Conservation (phyloP, 2,113 vertebrate species). For the Cyphomyrus discorhynchus region DNA sequence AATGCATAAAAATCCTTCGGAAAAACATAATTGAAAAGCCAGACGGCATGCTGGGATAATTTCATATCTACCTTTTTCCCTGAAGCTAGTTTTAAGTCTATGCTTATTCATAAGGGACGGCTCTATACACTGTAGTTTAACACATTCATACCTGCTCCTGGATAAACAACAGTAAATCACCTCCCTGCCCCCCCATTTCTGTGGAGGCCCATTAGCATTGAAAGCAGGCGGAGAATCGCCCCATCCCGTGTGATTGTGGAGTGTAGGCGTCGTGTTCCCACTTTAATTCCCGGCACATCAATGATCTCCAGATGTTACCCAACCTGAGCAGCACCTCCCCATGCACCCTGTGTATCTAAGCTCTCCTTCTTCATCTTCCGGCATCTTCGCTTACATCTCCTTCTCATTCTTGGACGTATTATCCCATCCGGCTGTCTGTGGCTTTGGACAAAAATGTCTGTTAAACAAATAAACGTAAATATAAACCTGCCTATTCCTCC, state of each 20-base stretch:
- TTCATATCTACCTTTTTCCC: slow-evolving; percentile 10
- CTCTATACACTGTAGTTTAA: slow-evolving; percentile 6
- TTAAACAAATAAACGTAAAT: neutral
- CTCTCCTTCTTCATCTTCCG: neutral
- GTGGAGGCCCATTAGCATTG: slow-evolving; percentile 53
- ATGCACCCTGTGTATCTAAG: neutral
- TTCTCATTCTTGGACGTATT: neutral
- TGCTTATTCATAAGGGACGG: slow-evolving; percentile 8
- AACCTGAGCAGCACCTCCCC: neutral
- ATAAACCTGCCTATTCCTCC: neutral
- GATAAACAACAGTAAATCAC: slow-evolving; percentile 57
- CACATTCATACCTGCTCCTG: slow-evolving; percentile 36
- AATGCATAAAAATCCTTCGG: slow-evolving; percentile 7
- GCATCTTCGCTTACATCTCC: neutral
- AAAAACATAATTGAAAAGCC: slow-evolving; percentile 17
- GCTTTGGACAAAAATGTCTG: neutral
- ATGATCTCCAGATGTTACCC: neutral
- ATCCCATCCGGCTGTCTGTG: neutral
- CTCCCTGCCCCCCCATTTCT: slow-evolving; percentile 52
- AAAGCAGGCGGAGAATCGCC: slow-evolving; percentile 41
- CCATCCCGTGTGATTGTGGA: neutral
- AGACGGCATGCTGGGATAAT: slow-evolving; percentile 1
- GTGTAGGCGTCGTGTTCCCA: neutral
- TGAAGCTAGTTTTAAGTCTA: neutral
- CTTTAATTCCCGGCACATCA: neutral